Conservation (phyloP, 2,797 vertebrate species). For the Phataginus tetradactyla region DNA sequence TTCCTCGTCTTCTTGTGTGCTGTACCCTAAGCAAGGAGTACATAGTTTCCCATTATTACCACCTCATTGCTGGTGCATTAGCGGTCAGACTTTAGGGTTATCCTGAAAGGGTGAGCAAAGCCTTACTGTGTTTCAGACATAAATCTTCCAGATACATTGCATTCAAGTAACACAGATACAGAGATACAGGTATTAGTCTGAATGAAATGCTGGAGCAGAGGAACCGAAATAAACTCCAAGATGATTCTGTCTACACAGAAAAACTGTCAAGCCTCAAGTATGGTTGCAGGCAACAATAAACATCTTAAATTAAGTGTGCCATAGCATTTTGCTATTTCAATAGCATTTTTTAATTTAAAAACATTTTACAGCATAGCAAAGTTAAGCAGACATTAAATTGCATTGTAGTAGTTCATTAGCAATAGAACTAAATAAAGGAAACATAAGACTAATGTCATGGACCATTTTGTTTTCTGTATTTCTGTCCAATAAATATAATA, state of each 20-base stretch:
- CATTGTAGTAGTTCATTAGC: conserved; percentile 33
- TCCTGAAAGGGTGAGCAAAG: not conserved
- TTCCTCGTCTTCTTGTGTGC: not conserved
- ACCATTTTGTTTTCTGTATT: not conserved
- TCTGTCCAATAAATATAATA: not conserved
- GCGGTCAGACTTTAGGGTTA: not conserved
- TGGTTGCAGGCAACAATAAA: not conserved
- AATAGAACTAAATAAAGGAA: conserved; percentile 54
- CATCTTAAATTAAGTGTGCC: conserved; percentile 1
- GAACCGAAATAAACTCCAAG: not conserved
- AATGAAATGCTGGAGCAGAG: not conserved
- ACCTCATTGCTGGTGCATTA: not conserved
- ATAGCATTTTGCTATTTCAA: not conserved
- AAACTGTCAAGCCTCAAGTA: not conserved
- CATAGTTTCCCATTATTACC: not conserved
- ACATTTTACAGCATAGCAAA: not conserved
- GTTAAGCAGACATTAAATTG: not conserved
- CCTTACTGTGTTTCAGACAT: not conserved
- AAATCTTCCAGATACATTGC: not conserved
- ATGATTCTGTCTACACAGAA: not conserved
- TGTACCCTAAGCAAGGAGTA: not conserved
- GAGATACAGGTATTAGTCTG: not conserved
- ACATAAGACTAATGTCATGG: not conserved
- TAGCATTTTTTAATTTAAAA: not conserved
- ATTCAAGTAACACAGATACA: not conserved